phyloP scores from a whole-genome alignment of 2,797 vertebrate genomes.

The Mus spretus region DNA sequence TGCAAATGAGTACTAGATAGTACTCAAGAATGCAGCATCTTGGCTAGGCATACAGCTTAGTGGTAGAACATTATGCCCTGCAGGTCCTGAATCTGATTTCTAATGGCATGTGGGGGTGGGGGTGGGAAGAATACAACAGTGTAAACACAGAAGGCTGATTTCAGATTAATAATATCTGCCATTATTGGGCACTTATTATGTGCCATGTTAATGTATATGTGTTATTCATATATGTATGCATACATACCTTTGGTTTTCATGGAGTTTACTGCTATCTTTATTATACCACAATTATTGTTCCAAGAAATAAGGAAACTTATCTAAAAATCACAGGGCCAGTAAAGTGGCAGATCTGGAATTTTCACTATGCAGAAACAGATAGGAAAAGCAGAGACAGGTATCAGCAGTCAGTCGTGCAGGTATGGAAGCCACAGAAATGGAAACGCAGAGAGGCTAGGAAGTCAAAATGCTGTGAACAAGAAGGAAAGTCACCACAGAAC shows the following conservation, averaged over 20 bases:
- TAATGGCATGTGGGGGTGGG: background rate
- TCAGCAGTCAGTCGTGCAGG: constrained; percentile 27
- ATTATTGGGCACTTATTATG: constrained; percentile 18
- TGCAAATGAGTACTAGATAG: constrained; percentile 37
- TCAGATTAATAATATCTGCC: constrained; percentile 26
- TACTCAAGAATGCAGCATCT: constrained; percentile 26
- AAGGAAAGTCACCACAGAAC: background rate
- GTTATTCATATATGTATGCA: background rate
- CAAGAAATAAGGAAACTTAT: constrained; percentile 11
- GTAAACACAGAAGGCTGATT: constrained; percentile 42
- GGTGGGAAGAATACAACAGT: background rate
- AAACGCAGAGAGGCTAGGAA: background rate
- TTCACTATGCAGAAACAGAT: constrained; percentile 40
- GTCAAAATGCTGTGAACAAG: constrained; percentile 11
- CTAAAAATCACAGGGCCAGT: constrained; percentile 1
- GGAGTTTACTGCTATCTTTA: constrained; percentile 31
- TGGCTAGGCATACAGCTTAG: background rate
- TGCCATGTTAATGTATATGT: background rate
- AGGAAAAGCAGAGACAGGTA: constrained; percentile 49
- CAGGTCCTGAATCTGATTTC: background rate
- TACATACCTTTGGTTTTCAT: constrained; percentile 23
- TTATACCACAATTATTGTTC: constrained; percentile 51
- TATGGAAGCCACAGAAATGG: background rate
- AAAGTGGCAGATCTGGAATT: constrained; percentile 62
- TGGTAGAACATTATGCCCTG: background rate